Conservation (phyloP, 2,113 vertebrate genomes). For the Speoplatyrhinus poulsoni region DNA sequence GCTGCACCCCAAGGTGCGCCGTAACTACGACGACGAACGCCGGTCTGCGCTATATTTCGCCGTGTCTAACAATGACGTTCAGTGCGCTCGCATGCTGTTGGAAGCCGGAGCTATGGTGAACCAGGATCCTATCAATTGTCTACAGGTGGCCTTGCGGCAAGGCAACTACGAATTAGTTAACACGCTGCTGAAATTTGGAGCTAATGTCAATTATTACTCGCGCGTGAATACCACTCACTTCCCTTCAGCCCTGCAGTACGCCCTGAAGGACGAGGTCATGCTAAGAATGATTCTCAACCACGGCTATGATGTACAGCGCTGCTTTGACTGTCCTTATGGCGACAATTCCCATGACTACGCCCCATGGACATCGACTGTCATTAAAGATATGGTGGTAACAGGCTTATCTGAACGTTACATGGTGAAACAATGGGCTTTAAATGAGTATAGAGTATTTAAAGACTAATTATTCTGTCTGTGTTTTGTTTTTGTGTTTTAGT, state of each 20-base stretch:
- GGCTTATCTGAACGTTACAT: neutral
- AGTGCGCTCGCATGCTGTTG: constrained; percentile 82
- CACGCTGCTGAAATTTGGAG: constrained; percentile 86
- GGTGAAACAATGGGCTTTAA: neutral
- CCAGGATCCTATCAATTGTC: constrained; percentile 92
- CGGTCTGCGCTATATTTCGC: constrained; percentile 91
- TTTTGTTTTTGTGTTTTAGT: constrained; percentile 71
- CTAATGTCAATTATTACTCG: constrained; percentile 94
- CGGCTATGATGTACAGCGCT: constrained; percentile 87
- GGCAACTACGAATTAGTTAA: constrained; percentile 89
- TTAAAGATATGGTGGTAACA: constrained; percentile 90
- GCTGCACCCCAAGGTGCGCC: constrained; percentile 85
- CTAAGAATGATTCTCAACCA: constrained; percentile 90
- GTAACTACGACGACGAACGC: constrained; percentile 88
- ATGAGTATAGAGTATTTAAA: neutral
- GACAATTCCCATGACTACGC: constrained; percentile 77
- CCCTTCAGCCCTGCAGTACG: constrained; percentile 79
- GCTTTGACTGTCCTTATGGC: constrained; percentile 89
- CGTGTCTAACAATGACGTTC: constrained; percentile 87
- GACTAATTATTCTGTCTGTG: neutral
- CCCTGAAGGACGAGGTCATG: constrained; percentile 81
- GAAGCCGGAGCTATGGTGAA: constrained; percentile 91
- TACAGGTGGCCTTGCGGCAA: constrained; percentile 89
- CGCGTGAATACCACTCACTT: constrained; percentile 91
- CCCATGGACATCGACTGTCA: constrained; percentile 88